Conservation (phyloP, 2,113 vertebrate genomes). For the Pygoscelis adeliae region DNA sequence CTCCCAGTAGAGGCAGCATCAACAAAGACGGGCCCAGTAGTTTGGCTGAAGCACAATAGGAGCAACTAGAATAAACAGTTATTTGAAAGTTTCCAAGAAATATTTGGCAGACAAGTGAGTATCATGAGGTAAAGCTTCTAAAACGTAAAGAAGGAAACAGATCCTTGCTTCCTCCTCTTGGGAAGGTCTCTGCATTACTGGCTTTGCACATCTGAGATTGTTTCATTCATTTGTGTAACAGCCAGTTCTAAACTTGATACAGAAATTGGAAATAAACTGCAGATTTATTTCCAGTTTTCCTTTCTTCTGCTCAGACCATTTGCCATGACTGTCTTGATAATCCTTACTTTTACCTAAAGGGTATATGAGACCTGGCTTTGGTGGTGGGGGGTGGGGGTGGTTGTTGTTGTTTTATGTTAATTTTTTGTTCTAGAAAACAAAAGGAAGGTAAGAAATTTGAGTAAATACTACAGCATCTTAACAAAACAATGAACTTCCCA, state of each 20-base stretch:
- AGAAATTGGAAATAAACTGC: background rate
- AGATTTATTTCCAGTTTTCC: constrained; percentile 11
- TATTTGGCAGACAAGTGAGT: constrained; percentile 4
- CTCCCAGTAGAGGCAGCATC: background rate
- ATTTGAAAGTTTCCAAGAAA: constrained; percentile 1
- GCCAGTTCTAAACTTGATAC: constrained; percentile 21
- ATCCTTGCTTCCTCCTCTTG: background rate
- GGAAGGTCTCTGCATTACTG: constrained; percentile 6
- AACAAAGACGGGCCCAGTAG: background rate
- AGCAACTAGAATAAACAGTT: background rate
- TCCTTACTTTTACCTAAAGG: background rate
- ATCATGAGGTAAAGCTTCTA: constrained; percentile 29
- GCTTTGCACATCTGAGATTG: constrained; percentile 11
- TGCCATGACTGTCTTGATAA: background rate
- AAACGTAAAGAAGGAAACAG: constrained; percentile 22
- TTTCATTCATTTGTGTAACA: constrained; percentile 13
- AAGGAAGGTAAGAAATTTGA: background rate
- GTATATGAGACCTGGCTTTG: background rate
- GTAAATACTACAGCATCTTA: background rate
- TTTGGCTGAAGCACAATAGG: background rate
- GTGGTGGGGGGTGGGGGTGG: background rate
- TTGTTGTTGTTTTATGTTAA: background rate
- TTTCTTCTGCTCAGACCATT: background rate
- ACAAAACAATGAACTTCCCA: background rate
- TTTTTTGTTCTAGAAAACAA: background rate